These are phyloP conservation scores for Lampropteryx suffumata DNA, from an alignment of 2,888 invertebrate species.

Conservation along the genomic window DNA sequence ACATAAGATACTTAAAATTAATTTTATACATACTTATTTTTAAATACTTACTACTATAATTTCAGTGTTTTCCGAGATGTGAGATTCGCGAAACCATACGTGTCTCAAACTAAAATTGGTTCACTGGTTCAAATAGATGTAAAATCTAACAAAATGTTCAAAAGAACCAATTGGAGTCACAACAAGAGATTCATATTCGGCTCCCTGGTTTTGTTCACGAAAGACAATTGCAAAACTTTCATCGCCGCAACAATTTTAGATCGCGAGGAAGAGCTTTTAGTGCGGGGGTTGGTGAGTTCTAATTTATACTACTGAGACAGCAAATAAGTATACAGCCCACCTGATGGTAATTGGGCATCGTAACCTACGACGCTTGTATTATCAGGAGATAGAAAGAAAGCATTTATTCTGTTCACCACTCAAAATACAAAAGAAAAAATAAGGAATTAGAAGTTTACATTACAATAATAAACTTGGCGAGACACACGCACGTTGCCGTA, in stretches of 20 bases:
- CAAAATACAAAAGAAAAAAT: no score
- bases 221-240: constrained; percentile 85
- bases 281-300: constrained; percentile 54
- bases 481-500: no score
- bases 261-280: constrained; percentile 64
- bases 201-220: constrained; percentile 87
- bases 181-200: constrained; percentile 86
- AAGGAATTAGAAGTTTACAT: no score
- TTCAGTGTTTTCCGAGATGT: constrained; percentile 69
- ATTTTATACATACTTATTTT: no score
- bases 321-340: no score
- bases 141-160: constrained; percentile 47
- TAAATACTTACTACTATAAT: background rate
- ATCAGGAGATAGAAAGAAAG: no score
- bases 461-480: no score
- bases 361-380: no score
- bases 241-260: constrained; percentile 86
- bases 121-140: constrained; percentile 55
- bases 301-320: no score
- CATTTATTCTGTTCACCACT: no score
- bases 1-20: no score
- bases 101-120: constrained; percentile 61
- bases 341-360: no score
- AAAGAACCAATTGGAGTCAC: constrained; percentile 63
- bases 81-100: constrained; percentile 59